Percentiles rank a stretch among this genome's conserved stretches.
These are phyloP conservation scores for Amblyjoppa proteus DNA, from an alignment of 2,888 invertebrate species.

Conservation along the genomic window DNA sequence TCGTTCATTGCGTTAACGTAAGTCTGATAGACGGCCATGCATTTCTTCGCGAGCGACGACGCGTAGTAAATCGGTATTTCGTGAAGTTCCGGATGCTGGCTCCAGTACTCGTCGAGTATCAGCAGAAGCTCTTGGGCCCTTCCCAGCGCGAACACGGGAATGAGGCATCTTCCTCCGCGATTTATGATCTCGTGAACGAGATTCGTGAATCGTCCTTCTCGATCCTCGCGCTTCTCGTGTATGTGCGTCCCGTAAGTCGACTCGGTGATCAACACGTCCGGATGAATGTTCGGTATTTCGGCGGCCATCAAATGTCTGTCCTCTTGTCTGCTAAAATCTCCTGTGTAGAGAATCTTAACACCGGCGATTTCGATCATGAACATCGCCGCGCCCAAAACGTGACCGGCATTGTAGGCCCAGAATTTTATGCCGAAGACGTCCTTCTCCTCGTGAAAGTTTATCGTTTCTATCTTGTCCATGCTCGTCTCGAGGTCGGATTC, in stretches of 20 bases:
- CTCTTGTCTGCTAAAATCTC: conserved; percentile 99
- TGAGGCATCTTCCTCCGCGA: conserved; percentile 98
- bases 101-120: conserved; percentile 99
- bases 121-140: conserved; percentile 98
- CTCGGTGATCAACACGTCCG: conserved; percentile 99
- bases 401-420: conserved; percentile 99
- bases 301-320: conserved; percentile 99
- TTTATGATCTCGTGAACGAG: conserved; percentile 98
- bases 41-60: conserved; percentile 99
- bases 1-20: conserved; percentile 99
- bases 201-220: conserved; percentile 96
- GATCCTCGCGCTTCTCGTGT: conserved; percentile 98
- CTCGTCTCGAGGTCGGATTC: conserved; percentile 98
- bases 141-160: conserved; percentile 99
- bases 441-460: conserved; percentile 99
- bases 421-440: conserved; percentile 98
- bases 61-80: conserved; percentile 99
- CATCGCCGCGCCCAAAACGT: conserved; percentile 99
- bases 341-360: conserved; percentile 96
- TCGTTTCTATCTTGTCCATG: conserved; percentile 99
- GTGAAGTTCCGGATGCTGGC: conserved; percentile 97
- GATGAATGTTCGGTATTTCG: conserved; percentile 97
- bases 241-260: conserved; percentile 99
- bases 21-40: conserved; percentile 99
- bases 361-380: conserved; percentile 99